Base-by-base conservation (phyloP, 2,888 invertebrate species). In the Drosophila greeni region DNA sequence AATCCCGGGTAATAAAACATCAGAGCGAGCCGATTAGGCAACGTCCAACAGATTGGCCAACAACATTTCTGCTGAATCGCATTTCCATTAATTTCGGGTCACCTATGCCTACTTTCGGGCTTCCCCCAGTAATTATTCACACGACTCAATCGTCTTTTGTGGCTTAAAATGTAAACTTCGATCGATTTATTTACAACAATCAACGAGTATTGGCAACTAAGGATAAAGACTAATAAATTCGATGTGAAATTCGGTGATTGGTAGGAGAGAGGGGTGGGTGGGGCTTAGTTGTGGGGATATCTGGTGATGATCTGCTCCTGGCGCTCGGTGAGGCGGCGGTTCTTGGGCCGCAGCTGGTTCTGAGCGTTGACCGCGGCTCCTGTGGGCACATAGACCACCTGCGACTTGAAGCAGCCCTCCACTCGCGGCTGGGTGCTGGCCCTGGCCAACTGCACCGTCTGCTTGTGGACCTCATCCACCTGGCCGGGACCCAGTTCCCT, bases 391-490 rank as follows among this genome's bases (percentile, higher is more conserved):
- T 62, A 62, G 36, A 52, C 1, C 26, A 43, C 62, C n/a, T 48
- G 55, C n/a, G 34, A 33, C 43, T 42, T 40, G 24, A 40, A 57
- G 43, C 75, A 76, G 6, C 69, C 75, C 39, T 73, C 67, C 5
- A 64, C 47, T 4, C 39, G 52, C 0, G 69, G 62, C 33, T 61
- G 53, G 9, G 71, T 62, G 18, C 60, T 66, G 8, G 76, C 70
- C 16, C 84, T 73, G 2, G 84, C 64, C 45, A 52, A 60, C n/a
- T 72, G 54, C 52, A 84, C 39, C 18, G 76, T 29, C 9, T 73
- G 70, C 43, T 78, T 68, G 55, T 86, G 85, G 29, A 57, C 57
- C 3, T 55, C 59, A 37, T 85, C 84, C 29, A 73, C 62, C 58
- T 82, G 73, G 0, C 80, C 80, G 1, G 76, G 72, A 34, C 45